These are phyloP conservation scores for Gallinago nigripennis DNA, from an alignment of 2,797 vertebrate species.

Conservation along the genomic window DNA sequence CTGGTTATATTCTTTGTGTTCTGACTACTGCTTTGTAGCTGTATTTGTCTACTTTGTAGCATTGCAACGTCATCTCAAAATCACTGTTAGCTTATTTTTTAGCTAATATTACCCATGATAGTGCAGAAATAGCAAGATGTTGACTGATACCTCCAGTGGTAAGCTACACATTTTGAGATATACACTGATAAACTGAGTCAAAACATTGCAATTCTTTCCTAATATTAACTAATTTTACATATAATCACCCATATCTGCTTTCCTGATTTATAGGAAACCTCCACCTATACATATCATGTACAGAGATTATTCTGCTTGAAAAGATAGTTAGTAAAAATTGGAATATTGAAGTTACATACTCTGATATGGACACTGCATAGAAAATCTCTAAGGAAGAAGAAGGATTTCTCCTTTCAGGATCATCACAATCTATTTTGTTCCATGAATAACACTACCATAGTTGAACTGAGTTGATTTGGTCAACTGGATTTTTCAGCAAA, in stretches of 20 bases:
- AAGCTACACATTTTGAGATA: not conserved
- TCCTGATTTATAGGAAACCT: not conserved
- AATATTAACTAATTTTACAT: not conserved
- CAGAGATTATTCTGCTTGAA: not conserved
- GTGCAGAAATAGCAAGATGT: not conserved
- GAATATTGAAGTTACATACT: not conserved
- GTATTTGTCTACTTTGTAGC: not conserved
- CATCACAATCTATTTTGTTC: not conserved
- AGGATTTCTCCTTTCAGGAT: not conserved
- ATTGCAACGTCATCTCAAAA: not conserved
- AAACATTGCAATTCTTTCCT: not conserved
- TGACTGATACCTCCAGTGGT: not conserved
- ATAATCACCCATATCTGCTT: fast-evolving
- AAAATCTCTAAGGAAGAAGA: not conserved
- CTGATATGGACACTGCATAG: not conserved
- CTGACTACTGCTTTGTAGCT: not conserved
- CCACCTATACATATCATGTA: not conserved
- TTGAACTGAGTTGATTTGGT: not conserved
- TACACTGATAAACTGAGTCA: not conserved
- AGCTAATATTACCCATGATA: not conserved
- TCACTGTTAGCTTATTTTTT: not conserved
- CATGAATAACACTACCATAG: not conserved
- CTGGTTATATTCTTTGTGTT: not conserved
- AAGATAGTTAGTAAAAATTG: not conserved
- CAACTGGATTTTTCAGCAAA: not conserved